Evolutionary conservation across 2,888 invertebrate genomes (phyloP).

Genomic region (Noctuana brunneofusca): DNA sequence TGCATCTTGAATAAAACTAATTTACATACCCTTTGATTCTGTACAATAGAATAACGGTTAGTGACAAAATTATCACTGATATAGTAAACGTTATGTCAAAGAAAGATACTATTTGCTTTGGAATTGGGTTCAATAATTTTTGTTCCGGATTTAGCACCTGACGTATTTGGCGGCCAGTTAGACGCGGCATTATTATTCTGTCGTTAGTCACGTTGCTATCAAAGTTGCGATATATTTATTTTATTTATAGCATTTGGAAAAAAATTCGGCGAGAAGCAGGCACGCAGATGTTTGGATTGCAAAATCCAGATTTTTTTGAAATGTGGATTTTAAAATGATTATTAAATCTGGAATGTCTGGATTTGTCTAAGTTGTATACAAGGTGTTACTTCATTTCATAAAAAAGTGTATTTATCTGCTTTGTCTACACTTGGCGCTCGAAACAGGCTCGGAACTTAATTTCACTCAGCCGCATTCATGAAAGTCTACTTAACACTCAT

Average conservation of each 20-base stretch:
- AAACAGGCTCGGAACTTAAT: no score
- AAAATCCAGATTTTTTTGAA: no score
- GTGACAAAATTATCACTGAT: neutral
- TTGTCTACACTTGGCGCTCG: no score
- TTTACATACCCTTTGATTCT: neutral
- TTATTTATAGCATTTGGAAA: neutral
- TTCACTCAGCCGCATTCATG: no score
- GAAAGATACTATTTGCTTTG: neutral
- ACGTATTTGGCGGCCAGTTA: neutral
- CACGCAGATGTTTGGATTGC: no score
- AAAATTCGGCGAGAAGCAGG: neutral
- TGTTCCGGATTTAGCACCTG: neutral
- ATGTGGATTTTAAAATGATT: no score
- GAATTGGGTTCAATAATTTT: neutral
- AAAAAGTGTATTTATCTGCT: no score
- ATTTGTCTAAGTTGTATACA: no score
- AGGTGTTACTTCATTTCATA: no score
- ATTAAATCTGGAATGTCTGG: no score
- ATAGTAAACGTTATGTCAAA: neutral
- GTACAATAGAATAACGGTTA: conserved; percentile 3
- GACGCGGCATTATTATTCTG: neutral
- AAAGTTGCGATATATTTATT: no score
- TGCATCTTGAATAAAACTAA: neutral
- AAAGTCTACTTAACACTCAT: neutral
- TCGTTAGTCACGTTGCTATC: no score